These are phyloP conservation scores for Mallateleia sp. DNA, from an alignment of 2,888 invertebrate genomes.

Conservation along the genomic window DNA sequence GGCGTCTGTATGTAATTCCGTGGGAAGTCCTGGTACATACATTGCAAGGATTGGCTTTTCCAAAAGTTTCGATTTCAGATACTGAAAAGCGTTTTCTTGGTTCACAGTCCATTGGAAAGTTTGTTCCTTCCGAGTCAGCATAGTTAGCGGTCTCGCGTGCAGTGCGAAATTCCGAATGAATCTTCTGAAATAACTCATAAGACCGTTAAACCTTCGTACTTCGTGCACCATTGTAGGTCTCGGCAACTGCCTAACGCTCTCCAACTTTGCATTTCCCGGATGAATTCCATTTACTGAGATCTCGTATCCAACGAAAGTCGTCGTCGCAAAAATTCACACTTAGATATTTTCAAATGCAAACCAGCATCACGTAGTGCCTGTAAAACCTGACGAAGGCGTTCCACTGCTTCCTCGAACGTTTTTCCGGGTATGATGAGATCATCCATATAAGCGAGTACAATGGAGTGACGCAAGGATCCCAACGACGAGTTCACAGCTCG, in stretches of 20 bases:
- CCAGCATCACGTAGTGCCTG: slow-evolving; percentile 33
- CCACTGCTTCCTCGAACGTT: slow-evolving; percentile 8
- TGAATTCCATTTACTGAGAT: slow-evolving; percentile 30
- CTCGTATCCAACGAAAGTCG: slow-evolving; percentile 71
- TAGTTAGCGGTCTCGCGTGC: slow-evolving; percentile 21
- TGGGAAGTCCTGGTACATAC: neutral
- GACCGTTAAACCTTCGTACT: slow-evolving; percentile 31
- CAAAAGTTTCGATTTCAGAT: slow-evolving; percentile 20
- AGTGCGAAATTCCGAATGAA: slow-evolving; percentile 18
- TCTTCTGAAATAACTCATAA: slow-evolving; percentile 28
- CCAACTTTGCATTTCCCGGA: slow-evolving; percentile 60
- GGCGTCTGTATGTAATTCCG: slow-evolving; percentile 46
- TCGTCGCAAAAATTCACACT: slow-evolving; percentile 66
- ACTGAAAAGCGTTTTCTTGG: slow-evolving; percentile 37
- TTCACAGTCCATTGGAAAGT: neutral
- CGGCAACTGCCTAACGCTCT: slow-evolving; percentile 61
- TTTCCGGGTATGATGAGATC: slow-evolving; percentile 30
- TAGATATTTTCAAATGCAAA: slow-evolving; percentile 60
- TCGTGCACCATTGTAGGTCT: slow-evolving; percentile 41
- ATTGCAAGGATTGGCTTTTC: slow-evolving; percentile 40
- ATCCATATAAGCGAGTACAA: slow-evolving; percentile 41
- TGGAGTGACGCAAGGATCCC: slow-evolving; percentile 24
- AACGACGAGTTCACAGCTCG: neutral
- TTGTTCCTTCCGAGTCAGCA: slow-evolving; percentile 25
- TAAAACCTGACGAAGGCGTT: slow-evolving; percentile 40